Conservation (phyloP, 1,140 invertebrate species). For the Zaprionus nigranus region DNA sequence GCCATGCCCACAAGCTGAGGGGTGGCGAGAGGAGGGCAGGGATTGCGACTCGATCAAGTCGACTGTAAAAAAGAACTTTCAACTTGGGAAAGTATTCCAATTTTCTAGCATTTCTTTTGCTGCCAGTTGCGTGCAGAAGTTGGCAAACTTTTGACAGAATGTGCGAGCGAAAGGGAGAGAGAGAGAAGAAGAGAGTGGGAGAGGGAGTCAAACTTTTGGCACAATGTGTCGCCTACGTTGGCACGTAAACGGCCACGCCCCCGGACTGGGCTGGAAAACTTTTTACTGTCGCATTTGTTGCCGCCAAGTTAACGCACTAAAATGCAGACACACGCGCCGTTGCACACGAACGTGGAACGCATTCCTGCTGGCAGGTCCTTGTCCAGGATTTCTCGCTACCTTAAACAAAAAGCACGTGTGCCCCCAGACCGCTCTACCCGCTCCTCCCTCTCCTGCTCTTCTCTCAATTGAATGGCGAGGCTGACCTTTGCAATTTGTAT, state of each 20-base stretch:
- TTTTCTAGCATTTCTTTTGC: constrained; percentile 65
- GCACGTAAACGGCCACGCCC: constrained; percentile 39
- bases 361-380: constrained; percentile 56
- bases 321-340: constrained; percentile 57
- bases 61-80: constrained; percentile 47
- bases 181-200: background rate
- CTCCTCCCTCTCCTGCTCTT: constrained; percentile 1
- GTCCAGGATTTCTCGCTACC: constrained; percentile 38
- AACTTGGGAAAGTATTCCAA: constrained; percentile 73
- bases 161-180: background rate
- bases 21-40: background rate
- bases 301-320: constrained; percentile 60
- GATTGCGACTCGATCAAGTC: background rate
- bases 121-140: constrained; percentile 52
- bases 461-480: constrained; percentile 32
- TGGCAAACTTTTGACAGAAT: constrained; percentile 48
- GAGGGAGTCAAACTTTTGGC: constrained; percentile 60
- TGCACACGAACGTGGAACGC: constrained; percentile 32
- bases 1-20: constrained; percentile 30
- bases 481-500: constrained; percentile 61
- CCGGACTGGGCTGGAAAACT: constrained; percentile 47
- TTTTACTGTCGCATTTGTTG: constrained; percentile 80
- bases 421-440: constrained; percentile 30
- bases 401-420: constrained; percentile 76
- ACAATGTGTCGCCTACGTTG: constrained; percentile 67